Percentiles rank a stretch among this genome's conserved stretches.
Evolutionary conservation across 2,888 invertebrate species (phyloP).

Genomic region (Hymenopus coronatus): DNA sequence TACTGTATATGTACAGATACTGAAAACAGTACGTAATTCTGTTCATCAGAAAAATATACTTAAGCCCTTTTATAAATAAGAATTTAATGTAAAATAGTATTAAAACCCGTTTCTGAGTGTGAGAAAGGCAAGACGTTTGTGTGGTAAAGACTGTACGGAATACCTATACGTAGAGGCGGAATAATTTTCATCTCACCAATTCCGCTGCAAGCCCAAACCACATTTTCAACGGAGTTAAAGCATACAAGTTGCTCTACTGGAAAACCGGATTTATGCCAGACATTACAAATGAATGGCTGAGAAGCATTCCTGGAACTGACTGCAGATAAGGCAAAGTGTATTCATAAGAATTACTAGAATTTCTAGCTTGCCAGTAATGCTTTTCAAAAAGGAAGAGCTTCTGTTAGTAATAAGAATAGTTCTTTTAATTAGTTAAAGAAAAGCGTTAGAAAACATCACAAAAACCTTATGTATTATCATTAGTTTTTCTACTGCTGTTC

Average conservation of each 20-base stretch:
- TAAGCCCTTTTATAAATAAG: too few species aligned
- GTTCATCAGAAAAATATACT: too few species aligned
- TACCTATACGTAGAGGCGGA: too few species aligned
- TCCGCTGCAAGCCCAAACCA: not conserved
- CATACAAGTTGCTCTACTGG: not conserved
- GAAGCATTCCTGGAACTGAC: not conserved
- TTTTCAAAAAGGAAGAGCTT: not conserved
- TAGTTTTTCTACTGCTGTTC: too few species aligned
- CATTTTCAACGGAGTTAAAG: not conserved
- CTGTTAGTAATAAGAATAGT: too few species aligned
- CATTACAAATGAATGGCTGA: not conserved
- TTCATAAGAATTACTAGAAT: not conserved
- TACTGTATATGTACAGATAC: too few species aligned
- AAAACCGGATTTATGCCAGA: not conserved
- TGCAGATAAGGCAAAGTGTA: not conserved
- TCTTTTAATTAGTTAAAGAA: too few species aligned
- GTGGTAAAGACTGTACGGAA: not conserved
- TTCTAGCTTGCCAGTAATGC: not conserved
- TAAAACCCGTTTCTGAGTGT: not conserved
- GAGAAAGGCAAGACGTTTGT: not conserved
- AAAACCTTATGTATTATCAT: too few species aligned
- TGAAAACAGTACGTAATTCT: too few species aligned
- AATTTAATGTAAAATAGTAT: too few species aligned
- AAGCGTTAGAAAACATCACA: too few species aligned
- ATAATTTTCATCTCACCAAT: not conserved